phyloP scores from a whole-genome alignment of 2,888 invertebrate species.

The Saturnia japonica region DNA sequence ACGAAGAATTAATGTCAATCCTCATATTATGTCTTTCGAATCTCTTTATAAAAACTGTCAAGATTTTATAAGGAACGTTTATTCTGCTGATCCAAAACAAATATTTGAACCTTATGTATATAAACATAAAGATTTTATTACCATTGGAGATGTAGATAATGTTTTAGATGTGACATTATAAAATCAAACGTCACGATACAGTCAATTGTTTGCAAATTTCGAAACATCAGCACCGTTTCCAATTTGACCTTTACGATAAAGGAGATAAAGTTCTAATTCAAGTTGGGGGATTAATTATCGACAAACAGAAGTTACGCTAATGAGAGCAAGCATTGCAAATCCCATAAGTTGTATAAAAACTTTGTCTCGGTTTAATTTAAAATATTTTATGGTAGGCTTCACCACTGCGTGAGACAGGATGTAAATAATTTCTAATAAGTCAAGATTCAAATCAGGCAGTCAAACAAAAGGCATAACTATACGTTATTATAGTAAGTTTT shows the following conservation, averaged over 20 bases:
- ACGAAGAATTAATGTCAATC: constrained; percentile 41
- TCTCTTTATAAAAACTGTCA: constrained; percentile 1
- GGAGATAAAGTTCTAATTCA: neutral
- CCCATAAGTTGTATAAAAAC: constrained; percentile 1
- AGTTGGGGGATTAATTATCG: neutral
- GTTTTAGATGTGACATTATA: constrained; percentile 42
- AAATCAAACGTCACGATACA: constrained; percentile 51
- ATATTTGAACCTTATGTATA: neutral
- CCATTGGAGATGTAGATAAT: neutral
- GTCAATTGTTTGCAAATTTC: constrained; percentile 57
- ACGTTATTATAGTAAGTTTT: no score
- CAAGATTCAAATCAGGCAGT: neutral
- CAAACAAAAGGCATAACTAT: neutral
- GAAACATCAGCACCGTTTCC: constrained; percentile 2
- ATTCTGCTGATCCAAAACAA: neutral
- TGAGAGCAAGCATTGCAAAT: constrained; percentile 11
- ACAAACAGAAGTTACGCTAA: neutral
- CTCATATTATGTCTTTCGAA: neutral
- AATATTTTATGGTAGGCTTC: constrained; percentile 3
- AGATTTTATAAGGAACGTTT: neutral
- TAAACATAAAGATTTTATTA: neutral
- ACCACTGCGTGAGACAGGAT: neutral
- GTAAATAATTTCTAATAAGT: neutral
- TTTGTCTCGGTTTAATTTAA: neutral
- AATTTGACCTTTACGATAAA: neutral